Conservation (phyloP, 2,797 vertebrate genomes). For the Zalophus californianus region DNA sequence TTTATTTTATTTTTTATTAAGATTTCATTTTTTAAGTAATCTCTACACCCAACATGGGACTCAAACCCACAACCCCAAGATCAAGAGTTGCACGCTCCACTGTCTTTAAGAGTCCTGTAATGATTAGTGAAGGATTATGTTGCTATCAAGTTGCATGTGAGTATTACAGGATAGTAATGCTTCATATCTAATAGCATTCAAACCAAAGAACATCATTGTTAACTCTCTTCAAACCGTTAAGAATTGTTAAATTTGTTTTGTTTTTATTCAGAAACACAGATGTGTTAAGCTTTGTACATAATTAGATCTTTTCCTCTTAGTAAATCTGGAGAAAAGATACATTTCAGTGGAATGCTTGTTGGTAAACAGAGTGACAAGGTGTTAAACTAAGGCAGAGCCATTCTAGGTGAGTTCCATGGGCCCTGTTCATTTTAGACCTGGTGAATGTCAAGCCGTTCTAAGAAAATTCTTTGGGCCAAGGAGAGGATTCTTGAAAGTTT, state of each 20-base stretch:
- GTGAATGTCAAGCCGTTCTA: not conserved
- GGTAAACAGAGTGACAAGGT: not conserved
- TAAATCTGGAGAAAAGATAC: not conserved
- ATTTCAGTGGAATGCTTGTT: not conserved
- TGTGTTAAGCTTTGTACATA: not conserved
- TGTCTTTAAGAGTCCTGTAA: constrained; percentile 47
- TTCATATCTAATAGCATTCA: not conserved
- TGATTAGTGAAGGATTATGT: constrained; percentile 58
- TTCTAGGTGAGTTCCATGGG: not conserved
- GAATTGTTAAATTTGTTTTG: not conserved
- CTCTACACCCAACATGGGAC: not conserved
- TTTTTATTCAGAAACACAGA: not conserved
- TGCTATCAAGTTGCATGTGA: constrained; percentile 49
- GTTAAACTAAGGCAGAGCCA: not conserved
- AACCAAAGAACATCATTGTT: not conserved
- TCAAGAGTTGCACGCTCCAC: not conserved
- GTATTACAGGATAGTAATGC: not conserved
- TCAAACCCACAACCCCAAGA: not conserved
- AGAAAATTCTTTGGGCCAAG: not conserved
- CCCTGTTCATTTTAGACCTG: not conserved
- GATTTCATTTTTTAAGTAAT: not conserved
- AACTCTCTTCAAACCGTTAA: not conserved
- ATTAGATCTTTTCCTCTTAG: not conserved
- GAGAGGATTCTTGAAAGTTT: not conserved
- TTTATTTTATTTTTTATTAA: not conserved